Evolutionary conservation across 2,888 invertebrate species (phyloP).

Genomic region (Pachliopta kotzebuea): DNA sequence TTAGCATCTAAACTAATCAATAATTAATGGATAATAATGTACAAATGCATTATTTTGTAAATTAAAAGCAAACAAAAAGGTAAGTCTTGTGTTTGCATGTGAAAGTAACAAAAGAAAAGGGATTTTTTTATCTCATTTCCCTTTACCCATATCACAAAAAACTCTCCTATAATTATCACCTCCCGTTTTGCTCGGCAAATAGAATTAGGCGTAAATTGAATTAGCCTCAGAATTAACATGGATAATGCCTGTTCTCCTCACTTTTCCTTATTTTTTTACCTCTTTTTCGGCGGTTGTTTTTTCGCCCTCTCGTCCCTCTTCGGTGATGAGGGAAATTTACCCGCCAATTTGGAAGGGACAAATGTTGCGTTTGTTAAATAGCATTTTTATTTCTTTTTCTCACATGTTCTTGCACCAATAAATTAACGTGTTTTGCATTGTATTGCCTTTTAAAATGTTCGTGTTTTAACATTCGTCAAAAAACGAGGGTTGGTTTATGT

Average conservation of each 20-base stretch:
- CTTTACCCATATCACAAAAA: constrained; percentile 59
- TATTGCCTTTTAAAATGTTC: no score
- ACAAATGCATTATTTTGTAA: no score
- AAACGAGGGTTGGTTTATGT: no score
- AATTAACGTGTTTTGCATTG: constrained; percentile 1
- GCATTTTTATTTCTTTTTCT: constrained; percentile 43
- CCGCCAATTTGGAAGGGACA: constrained; percentile 52
- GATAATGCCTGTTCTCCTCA: constrained; percentile 70
- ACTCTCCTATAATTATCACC: constrained; percentile 75
- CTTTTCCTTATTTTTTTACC: constrained; percentile 68
- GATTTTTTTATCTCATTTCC: constrained; percentile 46
- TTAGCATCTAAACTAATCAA: no score
- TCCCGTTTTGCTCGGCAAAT: constrained; percentile 75
- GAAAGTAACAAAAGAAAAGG: constrained; percentile 41
- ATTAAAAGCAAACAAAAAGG: neutral
- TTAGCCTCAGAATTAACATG: constrained; percentile 78
- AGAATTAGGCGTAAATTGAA: constrained; percentile 79
- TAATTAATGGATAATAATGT: no score
- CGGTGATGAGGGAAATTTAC: constrained; percentile 48
- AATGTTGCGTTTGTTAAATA: constrained; percentile 39
- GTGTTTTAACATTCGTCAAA: no score
- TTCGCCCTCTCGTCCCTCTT: constrained; percentile 51
- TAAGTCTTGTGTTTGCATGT: constrained; percentile 7
- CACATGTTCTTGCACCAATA: constrained; percentile 31
- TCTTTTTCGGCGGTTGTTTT: constrained; percentile 55